Conservation (phyloP, 2,797 vertebrate genomes). For the Acanthurus leucopareius region DNA sequence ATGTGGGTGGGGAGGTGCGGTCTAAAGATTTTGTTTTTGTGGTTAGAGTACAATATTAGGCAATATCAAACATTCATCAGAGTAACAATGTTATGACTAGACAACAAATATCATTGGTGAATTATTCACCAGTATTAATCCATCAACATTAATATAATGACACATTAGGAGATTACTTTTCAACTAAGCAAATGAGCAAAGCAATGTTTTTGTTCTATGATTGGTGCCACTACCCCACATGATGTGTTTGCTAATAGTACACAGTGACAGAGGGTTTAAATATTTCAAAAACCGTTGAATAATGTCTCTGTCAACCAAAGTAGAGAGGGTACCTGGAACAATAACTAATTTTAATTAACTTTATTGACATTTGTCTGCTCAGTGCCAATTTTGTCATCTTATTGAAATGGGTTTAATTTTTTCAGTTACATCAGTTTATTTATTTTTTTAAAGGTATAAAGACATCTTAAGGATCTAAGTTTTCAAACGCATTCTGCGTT, state of each 20-base stretch:
- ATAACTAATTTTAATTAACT: not conserved
- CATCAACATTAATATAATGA: conserved; percentile 17
- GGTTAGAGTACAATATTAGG: conserved; percentile 19
- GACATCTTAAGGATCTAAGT: no score
- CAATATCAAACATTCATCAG: conserved; percentile 5
- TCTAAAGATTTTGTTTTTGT: not conserved
- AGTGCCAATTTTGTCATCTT: not conserved
- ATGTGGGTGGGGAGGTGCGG: not conserved
- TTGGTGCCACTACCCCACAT: not conserved
- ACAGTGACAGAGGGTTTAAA: not conserved
- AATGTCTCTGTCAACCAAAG: not conserved
- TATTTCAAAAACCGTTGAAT: not conserved
- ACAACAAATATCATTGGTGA: conserved; percentile 8
- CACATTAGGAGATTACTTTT: conserved; percentile 15
- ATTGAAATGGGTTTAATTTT: not conserved
- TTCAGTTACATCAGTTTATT: no score
- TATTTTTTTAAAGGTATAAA: no score
- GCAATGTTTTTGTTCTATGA: not conserved
- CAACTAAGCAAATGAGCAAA: conserved; percentile 1
- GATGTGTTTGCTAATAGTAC: not conserved
- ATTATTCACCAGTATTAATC: not conserved
- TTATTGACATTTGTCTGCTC: not conserved
- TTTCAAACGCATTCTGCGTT: no score
- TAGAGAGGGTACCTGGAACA: not conserved
- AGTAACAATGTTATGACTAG: not conserved